Base-by-base conservation (phyloP, 2,113 vertebrate genomes). In the Suricata suricatta region DNA sequence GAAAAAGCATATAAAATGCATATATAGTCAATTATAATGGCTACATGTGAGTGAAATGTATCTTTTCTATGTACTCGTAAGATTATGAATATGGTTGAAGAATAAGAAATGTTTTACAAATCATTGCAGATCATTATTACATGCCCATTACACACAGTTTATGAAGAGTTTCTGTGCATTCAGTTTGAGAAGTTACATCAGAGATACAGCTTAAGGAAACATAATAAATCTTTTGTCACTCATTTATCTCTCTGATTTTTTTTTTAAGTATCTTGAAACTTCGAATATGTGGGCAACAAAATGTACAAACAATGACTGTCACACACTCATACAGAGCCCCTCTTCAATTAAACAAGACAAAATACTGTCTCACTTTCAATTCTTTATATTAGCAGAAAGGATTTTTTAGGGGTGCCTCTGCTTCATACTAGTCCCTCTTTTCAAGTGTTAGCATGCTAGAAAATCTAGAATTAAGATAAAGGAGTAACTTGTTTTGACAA, bases 401-500 rank as follows among this genome's bases (percentile, higher is more conserved):
- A 68, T 29, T 10, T 7, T 64, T 95, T 89, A 71, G 5, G 11
- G 57, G 9, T 47, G 29, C 4, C 5, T 93, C 35, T 88, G 17
- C 16, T 9, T 83, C 44, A 66, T 38, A 44, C 8, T 88, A n/a
- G 2, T 9, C 7, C 21, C 2, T 91, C 5, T 41, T 86, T 95
- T 77, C 41, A n/a, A 47, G n/a, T 90, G 69, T 88, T 25, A 44
- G 5, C 21, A 54, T 80, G 47, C 29, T 64, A 54, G n/a, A 44
- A 88, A 84, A 97, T 71, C 9, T 14, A 85, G 47, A 88, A 72
- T 74, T 35, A 87, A 76, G 29, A 63, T 82, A 80, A 64, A 95
- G 33, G 57, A 88, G 12, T 54, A 89, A 94, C 27, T 29, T 50
- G 31, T 63, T 41, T 92, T 84, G 21, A 81, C 57, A 87, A 87